Evolutionary conservation across 2,888 invertebrate species (phyloP), one percentile per base, ranked within the genome.

Genomic region (Bimastos eiseni): DNA sequence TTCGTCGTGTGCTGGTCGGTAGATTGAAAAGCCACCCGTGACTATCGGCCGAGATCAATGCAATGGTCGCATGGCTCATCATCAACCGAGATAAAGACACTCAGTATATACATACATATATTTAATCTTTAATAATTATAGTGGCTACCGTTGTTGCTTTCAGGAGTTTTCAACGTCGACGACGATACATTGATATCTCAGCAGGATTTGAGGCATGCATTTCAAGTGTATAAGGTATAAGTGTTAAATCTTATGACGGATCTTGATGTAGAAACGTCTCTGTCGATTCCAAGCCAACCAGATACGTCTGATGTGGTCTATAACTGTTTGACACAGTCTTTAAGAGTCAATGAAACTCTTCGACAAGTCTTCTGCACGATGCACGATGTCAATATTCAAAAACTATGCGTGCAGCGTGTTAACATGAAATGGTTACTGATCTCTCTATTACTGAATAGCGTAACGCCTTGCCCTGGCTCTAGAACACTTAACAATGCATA

Each of bases 111-210:
- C n/a, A n/a, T n/a, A n/a, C n/a, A n/a, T n/a, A n/a, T n/a, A n/a
- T n/a, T n/a, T n/a, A n/a, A n/a, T n/a, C n/a, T n/a, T n/a, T n/a
- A 70, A n/a, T 11, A 3, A 30, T 70, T 70, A n/a, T n/a, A 70
- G 70, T 24, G 36, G 17, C 37, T 34, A 17, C 17, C 2, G 15
- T 86, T 34, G 34, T 13, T 86, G 86, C 11, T 86, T 86, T 34
- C 86, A 86, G 86, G 86, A 19, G 86, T 86, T 21, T 86, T 86
- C 36, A 86, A 86, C 36, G 37, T 86, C 36, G 86, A 86, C 15
- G 86, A 86, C 15, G 86, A 86, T 37, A 33, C 21, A 5, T 86
- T 86, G 37, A 21, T 86, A 6, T 24, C 36, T 37, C 36, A 86
- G 19, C 4, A 86, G 34, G 36, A 86, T 24, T 36, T 86, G 34